Conservation (phyloP, 1,140 invertebrate genomes). For the Macrosteles quadrilineatus region DNA sequence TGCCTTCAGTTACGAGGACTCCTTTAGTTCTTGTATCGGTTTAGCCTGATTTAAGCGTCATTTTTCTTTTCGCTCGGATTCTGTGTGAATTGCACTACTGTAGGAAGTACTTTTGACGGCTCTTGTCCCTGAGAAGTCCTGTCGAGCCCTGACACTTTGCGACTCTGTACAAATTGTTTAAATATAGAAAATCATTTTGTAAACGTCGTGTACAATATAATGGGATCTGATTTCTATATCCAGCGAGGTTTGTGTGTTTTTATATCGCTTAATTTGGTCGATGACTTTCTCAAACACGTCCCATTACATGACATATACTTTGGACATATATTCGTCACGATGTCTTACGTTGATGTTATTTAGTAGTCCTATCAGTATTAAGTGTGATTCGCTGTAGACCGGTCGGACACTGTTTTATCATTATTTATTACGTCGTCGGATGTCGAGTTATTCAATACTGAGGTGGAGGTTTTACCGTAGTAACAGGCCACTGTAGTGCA, state of each 20-base stretch:
- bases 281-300: background rate
- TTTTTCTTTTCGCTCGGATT: constrained; percentile 10
- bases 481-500: constrained; percentile 2
- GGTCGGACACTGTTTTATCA: too few relatives aligned
- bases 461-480: too few relatives aligned
- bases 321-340: constrained; percentile 7
- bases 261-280: constrained; percentile 7
- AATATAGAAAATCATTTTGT: constrained; percentile 16
- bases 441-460: too few relatives aligned
- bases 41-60: background rate
- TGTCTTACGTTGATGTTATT: background rate
- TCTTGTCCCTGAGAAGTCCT: too few relatives aligned
- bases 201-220: constrained; percentile 10
- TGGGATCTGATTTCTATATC: constrained; percentile 13
- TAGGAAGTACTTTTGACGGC: background rate
- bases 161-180: constrained; percentile 8
- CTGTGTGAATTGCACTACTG: constrained; percentile 23
- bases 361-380: constrained; percentile 8
- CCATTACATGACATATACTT: constrained; percentile 6
- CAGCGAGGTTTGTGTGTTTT: constrained; percentile 14
- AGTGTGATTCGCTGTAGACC: background rate
- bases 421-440: too few relatives aligned
- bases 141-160: background rate
- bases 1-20: constrained; percentile 12
- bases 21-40: background rate